Evolutionary conservation across 2,797 vertebrate genomes (phyloP).

Genomic region (Leptatherina wallacei): DNA sequence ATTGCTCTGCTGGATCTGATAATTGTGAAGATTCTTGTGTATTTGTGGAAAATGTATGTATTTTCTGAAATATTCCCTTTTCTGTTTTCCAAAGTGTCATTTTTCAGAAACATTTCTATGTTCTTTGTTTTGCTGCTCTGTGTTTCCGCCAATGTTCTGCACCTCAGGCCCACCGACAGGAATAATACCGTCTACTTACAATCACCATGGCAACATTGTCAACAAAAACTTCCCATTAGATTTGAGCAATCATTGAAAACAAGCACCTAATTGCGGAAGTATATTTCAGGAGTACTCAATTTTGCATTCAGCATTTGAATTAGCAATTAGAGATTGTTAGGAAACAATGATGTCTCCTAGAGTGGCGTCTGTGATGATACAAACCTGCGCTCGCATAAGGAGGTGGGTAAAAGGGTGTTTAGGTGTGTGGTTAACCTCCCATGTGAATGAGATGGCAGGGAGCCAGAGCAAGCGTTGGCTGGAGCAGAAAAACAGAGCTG

Average conservation of each 20-base stretch:
- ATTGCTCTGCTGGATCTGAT: background rate
- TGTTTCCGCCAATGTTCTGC: background rate
- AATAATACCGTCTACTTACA: background rate
- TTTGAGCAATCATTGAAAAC: background rate
- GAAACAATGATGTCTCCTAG: background rate
- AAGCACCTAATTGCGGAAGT: conserved; percentile 10
- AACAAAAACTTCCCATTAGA: background rate
- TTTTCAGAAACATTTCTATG: background rate
- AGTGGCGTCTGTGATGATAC: conserved; percentile 1
- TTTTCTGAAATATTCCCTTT: too few species aligned
- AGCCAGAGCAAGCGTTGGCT: conserved; percentile 52
- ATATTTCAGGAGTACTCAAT: background rate
- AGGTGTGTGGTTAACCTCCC: conserved; percentile 58
- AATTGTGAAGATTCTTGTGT: background rate
- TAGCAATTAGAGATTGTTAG: conserved; percentile 7
- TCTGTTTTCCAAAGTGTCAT: background rate
- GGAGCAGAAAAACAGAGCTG: conserved; percentile 25
- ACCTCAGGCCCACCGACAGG: background rate
- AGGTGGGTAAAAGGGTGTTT: conserved; percentile 42
- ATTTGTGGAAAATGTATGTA: too few species aligned
- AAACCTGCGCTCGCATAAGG: conserved; percentile 26
- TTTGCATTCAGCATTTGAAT: background rate
- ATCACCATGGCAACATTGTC: background rate
- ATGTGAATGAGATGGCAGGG: conserved; percentile 42
- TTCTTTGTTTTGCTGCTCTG: background rate